Conservation (phyloP, 2,797 vertebrate species). For the Trematomus bernacchii region DNA sequence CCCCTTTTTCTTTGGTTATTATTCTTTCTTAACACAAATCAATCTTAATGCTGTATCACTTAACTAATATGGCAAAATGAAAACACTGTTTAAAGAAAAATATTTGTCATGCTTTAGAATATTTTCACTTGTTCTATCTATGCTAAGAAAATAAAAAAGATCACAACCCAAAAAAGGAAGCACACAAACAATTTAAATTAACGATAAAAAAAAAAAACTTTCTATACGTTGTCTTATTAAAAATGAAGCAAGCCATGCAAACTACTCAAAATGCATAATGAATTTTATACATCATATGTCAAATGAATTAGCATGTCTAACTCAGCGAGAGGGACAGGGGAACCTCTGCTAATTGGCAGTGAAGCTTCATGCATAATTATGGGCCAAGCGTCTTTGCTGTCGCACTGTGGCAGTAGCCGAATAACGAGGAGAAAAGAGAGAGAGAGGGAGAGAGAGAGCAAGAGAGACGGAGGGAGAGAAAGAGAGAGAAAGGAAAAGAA, state of each 20-base stretch:
- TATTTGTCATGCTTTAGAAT: slow-evolving; percentile 27
- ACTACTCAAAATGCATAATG: slow-evolving; percentile 90
- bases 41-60: slow-evolving; percentile 5
- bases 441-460: slow-evolving; percentile 32
- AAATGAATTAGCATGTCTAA: slow-evolving; percentile 89
- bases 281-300: slow-evolving; percentile 90
- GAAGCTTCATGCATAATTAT: slow-evolving; percentile 89
- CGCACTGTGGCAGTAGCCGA: slow-evolving; percentile 80
- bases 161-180: slow-evolving; percentile 24
- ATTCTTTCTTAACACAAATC: not conserved
- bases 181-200: slow-evolving; percentile 59
- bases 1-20: not conserved
- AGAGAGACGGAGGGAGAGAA: slow-evolving; percentile 23
- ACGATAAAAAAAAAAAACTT: slow-evolving; percentile 59
- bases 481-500: slow-evolving; percentile 61
- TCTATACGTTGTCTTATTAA: slow-evolving; percentile 80
- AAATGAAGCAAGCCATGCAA: slow-evolving; percentile 87
- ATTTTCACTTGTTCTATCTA: slow-evolving; percentile 11
- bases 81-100: slow-evolving; percentile 17
- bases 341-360: slow-evolving; percentile 89
- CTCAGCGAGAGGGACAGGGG: slow-evolving; percentile 88
- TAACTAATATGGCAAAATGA: slow-evolving; percentile 6
- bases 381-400: slow-evolving; percentile 84
- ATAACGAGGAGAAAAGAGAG: slow-evolving; percentile 81
- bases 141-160: slow-evolving; percentile 27